A percentile compares a stretch with the other conserved stretches of the same genome.
These are phyloP conservation scores for Danio kyathit DNA, from an alignment of 2,797 vertebrate genomes.

Conservation along the genomic window DNA sequence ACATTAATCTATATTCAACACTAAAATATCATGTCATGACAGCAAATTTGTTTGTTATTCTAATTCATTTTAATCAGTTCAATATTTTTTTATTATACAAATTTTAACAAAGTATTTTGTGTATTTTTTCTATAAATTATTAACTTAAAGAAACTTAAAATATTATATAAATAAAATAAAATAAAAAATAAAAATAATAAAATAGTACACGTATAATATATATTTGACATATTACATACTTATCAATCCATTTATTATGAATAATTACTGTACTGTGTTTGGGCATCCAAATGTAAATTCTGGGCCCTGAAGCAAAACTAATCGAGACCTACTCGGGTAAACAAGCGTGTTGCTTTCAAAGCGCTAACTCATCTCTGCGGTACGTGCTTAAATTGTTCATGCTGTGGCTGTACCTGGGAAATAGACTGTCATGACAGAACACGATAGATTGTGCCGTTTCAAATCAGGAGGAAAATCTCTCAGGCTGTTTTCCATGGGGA, in stretches of 20 bases:
- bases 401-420: constrained; percentile 6
- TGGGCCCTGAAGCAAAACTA: neutral
- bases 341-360: neutral
- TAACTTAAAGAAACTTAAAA: too few relatives aligned
- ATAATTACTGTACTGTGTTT: neutral
- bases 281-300: neutral
- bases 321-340: neutral
- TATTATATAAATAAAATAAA: too few relatives aligned
- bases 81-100: too few relatives aligned
- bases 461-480: neutral
- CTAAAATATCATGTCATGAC: too few relatives aligned
- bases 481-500: constrained; percentile 13
- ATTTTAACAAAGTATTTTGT: too few relatives aligned
- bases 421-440: constrained; percentile 21
- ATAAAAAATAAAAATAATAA: too few relatives aligned
- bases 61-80: too few relatives aligned
- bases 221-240: neutral
- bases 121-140: too few relatives aligned
- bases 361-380: neutral
- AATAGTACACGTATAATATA: too few relatives aligned
- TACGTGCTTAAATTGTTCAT: neutral
- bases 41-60: too few relatives aligned
- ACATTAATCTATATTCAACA: too few relatives aligned
- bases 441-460: neutral
- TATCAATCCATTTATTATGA: neutral